These are phyloP conservation scores for Iphiclides podalirius DNA, from an alignment of 2,888 invertebrate species.

Conservation along the genomic window DNA sequence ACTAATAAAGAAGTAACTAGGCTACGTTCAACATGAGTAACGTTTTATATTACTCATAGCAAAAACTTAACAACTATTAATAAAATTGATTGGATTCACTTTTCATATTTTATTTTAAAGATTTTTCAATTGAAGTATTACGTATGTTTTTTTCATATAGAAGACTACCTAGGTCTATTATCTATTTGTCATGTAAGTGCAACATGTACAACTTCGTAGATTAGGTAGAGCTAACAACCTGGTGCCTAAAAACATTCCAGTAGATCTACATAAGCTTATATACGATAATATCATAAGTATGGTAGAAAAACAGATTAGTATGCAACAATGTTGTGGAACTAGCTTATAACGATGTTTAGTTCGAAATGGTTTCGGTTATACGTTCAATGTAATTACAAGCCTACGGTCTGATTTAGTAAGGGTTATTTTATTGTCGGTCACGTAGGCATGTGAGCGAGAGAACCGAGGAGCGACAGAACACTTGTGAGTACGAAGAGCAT, in stretches of 20 bases:
- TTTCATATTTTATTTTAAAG: not conserved
- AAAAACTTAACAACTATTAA: not conserved
- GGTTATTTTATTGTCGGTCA: constrained; percentile 74
- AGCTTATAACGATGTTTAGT: constrained; percentile 25
- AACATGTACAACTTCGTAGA: too few species aligned
- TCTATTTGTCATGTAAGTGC: too few species aligned
- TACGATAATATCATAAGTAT: too few species aligned
- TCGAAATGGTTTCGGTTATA: constrained; percentile 17
- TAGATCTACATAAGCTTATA: too few species aligned
- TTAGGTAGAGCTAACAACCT: constrained; percentile 27
- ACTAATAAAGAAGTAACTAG: constrained; percentile 2
- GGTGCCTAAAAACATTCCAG: constrained; percentile 26
- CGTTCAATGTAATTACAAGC: constrained; percentile 35
- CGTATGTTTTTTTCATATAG: constrained; percentile 2
- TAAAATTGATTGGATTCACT: not conserved
- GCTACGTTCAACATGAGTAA: not conserved
- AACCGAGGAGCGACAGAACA: constrained; percentile 41
- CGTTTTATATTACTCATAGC: constrained; percentile 2
- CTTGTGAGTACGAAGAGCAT: constrained; percentile 35
- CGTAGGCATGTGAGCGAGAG: constrained; percentile 65
- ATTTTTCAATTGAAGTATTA: constrained; percentile 2
- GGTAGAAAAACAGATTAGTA: constrained; percentile 35
- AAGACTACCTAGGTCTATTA: too few species aligned
- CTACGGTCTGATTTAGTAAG: constrained; percentile 43
- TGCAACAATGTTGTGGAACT: constrained; percentile 27